Conservation (phyloP, 2,888 invertebrate genomes). For the Globia sparganii region DNA sequence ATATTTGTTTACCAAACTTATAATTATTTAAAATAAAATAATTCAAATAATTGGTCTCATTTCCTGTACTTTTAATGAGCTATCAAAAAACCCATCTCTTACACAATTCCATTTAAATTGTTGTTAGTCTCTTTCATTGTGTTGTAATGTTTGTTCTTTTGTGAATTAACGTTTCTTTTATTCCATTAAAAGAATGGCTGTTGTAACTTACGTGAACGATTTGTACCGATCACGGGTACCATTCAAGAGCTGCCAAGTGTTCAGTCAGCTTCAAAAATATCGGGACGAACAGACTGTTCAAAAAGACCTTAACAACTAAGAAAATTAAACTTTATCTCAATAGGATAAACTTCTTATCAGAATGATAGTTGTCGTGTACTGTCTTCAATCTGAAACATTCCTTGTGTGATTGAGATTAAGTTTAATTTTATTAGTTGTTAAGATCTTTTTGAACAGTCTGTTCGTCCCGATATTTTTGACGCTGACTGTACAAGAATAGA, state of each 20-base stretch:
- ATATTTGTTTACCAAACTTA: not conserved
- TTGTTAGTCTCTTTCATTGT: not conserved
- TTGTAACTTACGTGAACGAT: conserved; percentile 14
- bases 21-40: not conserved
- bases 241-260: conserved; percentile 24
- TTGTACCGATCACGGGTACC: conserved; percentile 28
- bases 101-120: not conserved
- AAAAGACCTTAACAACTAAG: no score
- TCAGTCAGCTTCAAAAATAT: no score
- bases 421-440: no score
- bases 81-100: not conserved
- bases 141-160: not conserved
- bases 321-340: no score
- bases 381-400: no score
- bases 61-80: not conserved
- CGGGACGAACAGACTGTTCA: no score
- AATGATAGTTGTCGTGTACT: no score
- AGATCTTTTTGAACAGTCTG: no score
- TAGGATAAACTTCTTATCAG: no score
- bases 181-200: conserved; percentile 29
- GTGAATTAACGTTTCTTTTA: conserved; percentile 12
- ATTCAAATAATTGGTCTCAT: not conserved
- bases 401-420: no score
- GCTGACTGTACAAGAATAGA: conserved; percentile 13
- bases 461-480: no score